Percentiles rank a stretch among this genome's conserved stretches.
These are phyloP conservation scores for Zaprionus taronus DNA, from an alignment of 1,140 invertebrate genomes.

Conservation along the genomic window DNA sequence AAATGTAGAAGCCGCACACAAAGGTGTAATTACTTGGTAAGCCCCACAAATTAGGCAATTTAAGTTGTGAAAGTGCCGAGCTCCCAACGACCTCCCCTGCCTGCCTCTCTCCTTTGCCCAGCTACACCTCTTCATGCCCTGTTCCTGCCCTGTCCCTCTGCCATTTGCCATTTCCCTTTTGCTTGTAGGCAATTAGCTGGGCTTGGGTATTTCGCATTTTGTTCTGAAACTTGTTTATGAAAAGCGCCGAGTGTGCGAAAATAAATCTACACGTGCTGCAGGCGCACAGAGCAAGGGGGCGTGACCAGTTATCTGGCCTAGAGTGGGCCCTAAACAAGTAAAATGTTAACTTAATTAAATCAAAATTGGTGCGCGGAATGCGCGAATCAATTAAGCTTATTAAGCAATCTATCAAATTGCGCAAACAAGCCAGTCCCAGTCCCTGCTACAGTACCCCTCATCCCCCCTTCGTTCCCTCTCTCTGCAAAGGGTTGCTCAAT, in stretches of 20 bases:
- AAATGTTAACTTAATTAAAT: constrained; percentile 79
- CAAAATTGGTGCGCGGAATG: constrained; percentile 68
- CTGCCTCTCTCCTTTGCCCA: too few species aligned
- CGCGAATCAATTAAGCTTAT: constrained; percentile 82
- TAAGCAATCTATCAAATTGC: constrained; percentile 82
- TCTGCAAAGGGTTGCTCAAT: constrained; percentile 43
- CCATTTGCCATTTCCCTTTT: background rate
- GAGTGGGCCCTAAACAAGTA: constrained; percentile 34
- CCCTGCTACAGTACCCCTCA: background rate
- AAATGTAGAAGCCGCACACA: constrained; percentile 31
- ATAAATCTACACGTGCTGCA: constrained; percentile 33
- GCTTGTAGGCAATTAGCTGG: constrained; percentile 34
- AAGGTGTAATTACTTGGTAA: constrained; percentile 78
- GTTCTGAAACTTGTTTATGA: constrained; percentile 38
- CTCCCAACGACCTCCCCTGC: too few species aligned
- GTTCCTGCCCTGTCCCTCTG: background rate
- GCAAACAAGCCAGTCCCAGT: constrained; percentile 54
- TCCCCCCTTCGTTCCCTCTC: background rate
- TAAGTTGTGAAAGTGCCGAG: constrained; percentile 57
- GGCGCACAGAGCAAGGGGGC: background rate
- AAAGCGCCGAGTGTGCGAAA: constrained; percentile 36
- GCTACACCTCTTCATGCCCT: too few species aligned
- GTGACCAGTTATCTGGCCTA: background rate
- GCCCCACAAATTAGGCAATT: constrained; percentile 82
- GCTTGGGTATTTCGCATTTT: constrained; percentile 9